These are phyloP conservation scores for Drosophila murphyi DNA, from an alignment of 1,140 invertebrate species.

Conservation along the genomic window DNA sequence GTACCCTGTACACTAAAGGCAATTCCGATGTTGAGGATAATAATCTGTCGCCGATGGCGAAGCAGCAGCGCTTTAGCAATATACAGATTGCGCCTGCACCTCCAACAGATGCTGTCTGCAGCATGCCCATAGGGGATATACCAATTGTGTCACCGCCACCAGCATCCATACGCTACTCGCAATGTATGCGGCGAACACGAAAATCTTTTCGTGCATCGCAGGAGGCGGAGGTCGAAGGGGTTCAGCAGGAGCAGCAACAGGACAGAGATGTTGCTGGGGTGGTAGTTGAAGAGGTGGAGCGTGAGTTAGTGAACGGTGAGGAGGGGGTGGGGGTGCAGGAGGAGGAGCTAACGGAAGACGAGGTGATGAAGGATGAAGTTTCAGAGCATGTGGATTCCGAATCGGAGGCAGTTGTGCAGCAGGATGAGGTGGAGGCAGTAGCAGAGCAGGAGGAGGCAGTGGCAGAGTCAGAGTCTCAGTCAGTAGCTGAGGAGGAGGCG, in stretches of 20 bases:
- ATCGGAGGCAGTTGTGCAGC: too few species aligned
- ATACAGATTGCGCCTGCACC: constrained; percentile 29
- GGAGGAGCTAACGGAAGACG: too few species aligned
- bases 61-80: constrained; percentile 1
- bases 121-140: not conserved
- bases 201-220: not conserved
- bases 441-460: not conserved
- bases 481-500: too few species aligned
- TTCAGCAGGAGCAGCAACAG: not conserved
- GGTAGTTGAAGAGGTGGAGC: not conserved
- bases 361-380: too few species aligned
- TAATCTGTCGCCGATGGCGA: constrained; percentile 1
- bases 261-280: not conserved
- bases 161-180: constrained; percentile 44
- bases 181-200: not conserved
- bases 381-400: too few species aligned
- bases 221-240: too few species aligned
- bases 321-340: too few species aligned
- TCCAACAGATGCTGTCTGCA: not conserved
- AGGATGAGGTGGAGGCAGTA: too few species aligned
- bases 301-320: not conserved
- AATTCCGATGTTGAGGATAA: constrained; percentile 45
- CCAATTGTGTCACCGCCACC: constrained; percentile 58
- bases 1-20: constrained; percentile 67
- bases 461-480: not conserved